These are phyloP conservation scores for Lerista edwardsae DNA, from an alignment of 2,797 vertebrate species.

Conservation along the genomic window DNA sequence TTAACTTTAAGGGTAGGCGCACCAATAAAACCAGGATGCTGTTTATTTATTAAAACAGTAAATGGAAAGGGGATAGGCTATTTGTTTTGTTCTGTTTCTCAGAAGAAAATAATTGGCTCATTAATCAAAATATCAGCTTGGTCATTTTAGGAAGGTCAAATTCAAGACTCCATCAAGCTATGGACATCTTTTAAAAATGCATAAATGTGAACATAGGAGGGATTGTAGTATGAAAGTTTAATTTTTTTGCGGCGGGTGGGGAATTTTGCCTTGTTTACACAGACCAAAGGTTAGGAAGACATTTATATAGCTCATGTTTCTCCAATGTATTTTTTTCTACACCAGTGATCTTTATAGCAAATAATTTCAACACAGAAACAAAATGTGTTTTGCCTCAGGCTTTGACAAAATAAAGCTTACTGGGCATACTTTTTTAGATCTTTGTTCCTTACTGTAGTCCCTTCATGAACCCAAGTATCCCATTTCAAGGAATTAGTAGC, in stretches of 20 bases:
- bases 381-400: constrained; percentile 4
- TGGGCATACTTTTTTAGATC: not conserved
- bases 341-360: constrained; percentile 2
- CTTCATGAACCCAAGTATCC: not conserved
- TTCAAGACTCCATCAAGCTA: constrained; percentile 52
- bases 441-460: not conserved
- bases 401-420: constrained; percentile 5
- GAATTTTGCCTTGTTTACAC: not conserved
- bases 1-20: constrained; percentile 65
- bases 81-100: constrained; percentile 72
- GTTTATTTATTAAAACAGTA: constrained; percentile 73
- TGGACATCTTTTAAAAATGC: constrained; percentile 25
- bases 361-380: constrained; percentile 13
- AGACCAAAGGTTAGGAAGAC: constrained; percentile 13
- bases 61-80: constrained; percentile 70
- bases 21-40: constrained; percentile 58
- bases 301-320: not conserved
- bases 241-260: constrained; percentile 32
- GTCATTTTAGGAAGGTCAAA: constrained; percentile 70
- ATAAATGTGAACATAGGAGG: not conserved
- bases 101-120: constrained; percentile 76
- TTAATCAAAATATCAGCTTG: constrained; percentile 72
- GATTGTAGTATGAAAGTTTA: constrained; percentile 15
- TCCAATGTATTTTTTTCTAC: not conserved
- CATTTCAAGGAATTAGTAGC: constrained; percentile 2